Conservation (phyloP, 2,113 vertebrate genomes). For the Ciconia stormi region DNA sequence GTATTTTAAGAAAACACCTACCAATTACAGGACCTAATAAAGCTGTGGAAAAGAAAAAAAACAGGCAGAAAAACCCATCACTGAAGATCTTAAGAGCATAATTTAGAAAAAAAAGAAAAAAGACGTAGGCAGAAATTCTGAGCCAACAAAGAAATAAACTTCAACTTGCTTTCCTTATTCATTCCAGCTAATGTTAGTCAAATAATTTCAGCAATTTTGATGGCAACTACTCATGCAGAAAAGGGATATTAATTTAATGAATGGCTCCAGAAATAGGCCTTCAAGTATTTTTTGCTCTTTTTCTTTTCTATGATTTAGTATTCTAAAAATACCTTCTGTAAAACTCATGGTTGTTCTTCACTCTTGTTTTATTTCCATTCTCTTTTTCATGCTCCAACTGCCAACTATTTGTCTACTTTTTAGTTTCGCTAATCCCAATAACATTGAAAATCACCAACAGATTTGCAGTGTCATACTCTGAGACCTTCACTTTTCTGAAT, state of each 20-base stretch:
- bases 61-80: neutral
- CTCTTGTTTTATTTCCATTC: neutral
- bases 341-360: neutral
- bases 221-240: neutral
- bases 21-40: neutral
- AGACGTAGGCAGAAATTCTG: neutral
- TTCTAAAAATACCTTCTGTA: neutral
- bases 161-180: neutral
- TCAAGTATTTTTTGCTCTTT: neutral
- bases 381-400: neutral
- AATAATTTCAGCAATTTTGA: slow-evolving; percentile 15
- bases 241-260: neutral
- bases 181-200: neutral
- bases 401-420: neutral
- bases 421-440: neutral
- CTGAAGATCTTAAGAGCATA: neutral
- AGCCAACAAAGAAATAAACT: neutral
- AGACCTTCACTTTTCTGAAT: neutral
- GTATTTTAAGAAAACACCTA: neutral
- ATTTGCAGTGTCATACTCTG: neutral
- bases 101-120: too few species aligned
- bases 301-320: neutral
- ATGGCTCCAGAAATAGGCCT: neutral
- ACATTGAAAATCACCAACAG: neutral
- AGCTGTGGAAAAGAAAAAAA: neutral